Base-by-base conservation (phyloP, 1,140 invertebrate species). In the Hormaphis cornu region DNA sequence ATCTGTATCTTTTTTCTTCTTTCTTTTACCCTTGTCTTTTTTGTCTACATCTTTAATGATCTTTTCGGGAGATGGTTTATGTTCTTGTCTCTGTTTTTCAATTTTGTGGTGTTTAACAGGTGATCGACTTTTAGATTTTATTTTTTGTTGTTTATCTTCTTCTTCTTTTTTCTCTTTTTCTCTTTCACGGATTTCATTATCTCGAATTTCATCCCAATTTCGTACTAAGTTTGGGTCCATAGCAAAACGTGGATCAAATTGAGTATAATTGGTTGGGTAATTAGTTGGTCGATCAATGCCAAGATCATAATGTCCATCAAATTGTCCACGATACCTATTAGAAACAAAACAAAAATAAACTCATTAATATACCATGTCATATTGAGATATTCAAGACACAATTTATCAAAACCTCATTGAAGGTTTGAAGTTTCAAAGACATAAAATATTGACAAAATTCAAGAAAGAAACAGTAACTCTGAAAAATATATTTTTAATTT, bases 11-110 rank as follows among this genome's bases (percentile, higher is more conserved):
- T 71, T 74, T 28, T 73, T 69, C 59, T 71, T 71, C 44, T 74
- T 72, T 54, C 63, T 52, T 46, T 74, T 71, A 8, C 70, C 42
- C 20, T 72, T 53, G 40, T 74, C 71, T 50, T 73, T 71, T 54
- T 69, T 71, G 24, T 73, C 72, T 2, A 70, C 37, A 28, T 75
- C 73, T 46, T 73, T 66, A 35, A 74, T 73, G 37, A 72, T 73
- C 4, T 71, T 72, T 33, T 72, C 69, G 10, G 74, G 73, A 50
- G 73, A 71, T n/a, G 71, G 66, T 20, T 71, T 71, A 16, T 71
- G 69, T 48, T 70, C 37, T 22, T 33, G 42, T 37, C 46, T 59
- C 35, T 70, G 69, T 63, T 56, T 63, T 16, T 72, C 71, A 10
- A 56, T 7, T 35, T 71, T 58, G 7, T 54, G 52, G 5, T 70